Percentiles rank a stretch among this genome's conserved stretches.
These are phyloP conservation scores for Lypha dubia DNA, from an alignment of 2,888 invertebrate species.

Conservation along the genomic window DNA sequence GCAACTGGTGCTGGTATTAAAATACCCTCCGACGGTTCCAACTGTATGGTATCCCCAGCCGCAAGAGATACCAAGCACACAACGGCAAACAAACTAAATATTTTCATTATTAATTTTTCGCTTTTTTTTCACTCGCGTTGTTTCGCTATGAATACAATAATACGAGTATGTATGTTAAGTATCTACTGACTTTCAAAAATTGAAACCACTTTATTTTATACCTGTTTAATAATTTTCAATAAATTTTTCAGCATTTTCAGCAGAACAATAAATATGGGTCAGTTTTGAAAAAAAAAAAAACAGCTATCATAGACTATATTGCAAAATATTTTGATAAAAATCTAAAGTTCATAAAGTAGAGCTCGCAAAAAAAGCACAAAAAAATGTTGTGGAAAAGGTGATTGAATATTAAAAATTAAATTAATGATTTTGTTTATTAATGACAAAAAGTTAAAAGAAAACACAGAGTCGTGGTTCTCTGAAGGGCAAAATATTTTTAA, in stretches of 20 bases:
- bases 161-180: neutral
- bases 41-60: slow-evolving; percentile 76
- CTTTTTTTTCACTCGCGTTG: neutral
- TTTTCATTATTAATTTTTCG: slow-evolving; percentile 33
- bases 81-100: slow-evolving; percentile 3
- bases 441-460: neutral
- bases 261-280: slow-evolving; percentile 34
- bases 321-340: slow-evolving; percentile 21
- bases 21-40: slow-evolving; percentile 79
- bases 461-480: slow-evolving; percentile 11
- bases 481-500: too few relatives aligned
- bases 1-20: slow-evolving; percentile 80
- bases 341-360: neutral
- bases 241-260: slow-evolving; percentile 39
- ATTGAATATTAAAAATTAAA: neutral
- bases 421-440: neutral
- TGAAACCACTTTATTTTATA: slow-evolving; percentile 56
- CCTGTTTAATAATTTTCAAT: slow-evolving; percentile 5
- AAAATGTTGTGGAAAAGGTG: neutral
- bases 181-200: slow-evolving; percentile 24
- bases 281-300: slow-evolving; percentile 42
- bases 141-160: neutral
- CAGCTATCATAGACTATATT: slow-evolving; percentile 29
- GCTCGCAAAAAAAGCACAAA: too few relatives aligned
- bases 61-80: slow-evolving; percentile 29